Evolutionary conservation across 2,888 invertebrate genomes (phyloP), one percentile per base, ranked within the genome.

Genomic region (Sisyra nigra): DNA sequence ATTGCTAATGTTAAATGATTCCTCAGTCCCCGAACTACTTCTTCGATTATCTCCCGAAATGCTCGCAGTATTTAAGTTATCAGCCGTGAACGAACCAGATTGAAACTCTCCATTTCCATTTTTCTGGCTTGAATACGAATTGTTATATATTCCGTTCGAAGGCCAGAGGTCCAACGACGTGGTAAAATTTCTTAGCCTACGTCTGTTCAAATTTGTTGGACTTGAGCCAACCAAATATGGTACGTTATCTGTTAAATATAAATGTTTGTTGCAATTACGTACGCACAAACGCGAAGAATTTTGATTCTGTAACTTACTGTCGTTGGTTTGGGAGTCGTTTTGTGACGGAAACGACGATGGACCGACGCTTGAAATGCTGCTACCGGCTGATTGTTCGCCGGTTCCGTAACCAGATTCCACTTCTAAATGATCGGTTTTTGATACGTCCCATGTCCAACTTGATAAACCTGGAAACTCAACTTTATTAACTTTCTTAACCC

Each of bases 181-280:
- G 11, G 66, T 68, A 29, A 68, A 61, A 13, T 64, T 68, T 39
- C 73, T 57, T 44, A 68, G 52, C 65, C 70, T 69, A 41, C 72
- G 60, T 43, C 72, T 62, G 46, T 41, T 34, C 8, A 35, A 10
- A 34, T 17, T 41, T n/a, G 18, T 41, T n/a, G 35, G 11, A 11
- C 11, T 34, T 1, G 31, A 15, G 13, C 13, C 13, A 14, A 8
- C 15, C 11, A 11, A 24, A 30, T 40, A 7, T 40, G n/a, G n/a
- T 38, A 18, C 24, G 24, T 24, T 24, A 24, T 24, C 24, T 24
- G 24, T 24, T 24, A 24, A 24, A 24, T 24, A 24, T 24, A 24
- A 24, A 24, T 7, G 7, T 24, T 24, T 24, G 24, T 24, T 24
- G 24, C 7, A 24, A 8, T 34, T 34, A 4, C 15, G 15, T 34